phyloP scores from a whole-genome alignment of 2,797 vertebrate genomes.

The Thaleichthys pacificus region DNA sequence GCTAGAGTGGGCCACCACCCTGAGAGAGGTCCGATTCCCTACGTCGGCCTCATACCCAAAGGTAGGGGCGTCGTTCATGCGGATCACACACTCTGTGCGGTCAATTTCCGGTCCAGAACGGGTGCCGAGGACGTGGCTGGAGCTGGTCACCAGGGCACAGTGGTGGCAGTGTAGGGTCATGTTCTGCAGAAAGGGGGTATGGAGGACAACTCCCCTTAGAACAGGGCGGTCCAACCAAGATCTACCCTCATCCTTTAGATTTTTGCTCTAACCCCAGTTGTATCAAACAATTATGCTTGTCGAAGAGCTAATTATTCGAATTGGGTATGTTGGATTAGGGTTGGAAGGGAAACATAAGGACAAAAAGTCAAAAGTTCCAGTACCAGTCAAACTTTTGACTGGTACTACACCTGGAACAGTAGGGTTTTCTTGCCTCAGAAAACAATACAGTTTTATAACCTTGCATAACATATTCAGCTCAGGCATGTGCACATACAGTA shows the following conservation, averaged over 20 bases:
- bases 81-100: conserved; percentile 86
- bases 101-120: conserved; percentile 84
- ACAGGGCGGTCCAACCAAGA: too few species aligned
- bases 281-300: too few species aligned
- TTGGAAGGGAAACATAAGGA: too few species aligned
- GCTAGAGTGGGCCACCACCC: conserved; percentile 95
- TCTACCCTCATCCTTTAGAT: neutral
- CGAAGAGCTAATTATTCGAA: too few species aligned
- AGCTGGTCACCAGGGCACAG: conserved; percentile 92
- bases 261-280: too few species aligned
- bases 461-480: neutral
- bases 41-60: conserved; percentile 82
- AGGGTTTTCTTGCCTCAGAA: neutral
- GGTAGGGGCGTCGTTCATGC: conserved; percentile 96
- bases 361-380: too few species aligned
- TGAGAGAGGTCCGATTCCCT: conserved; percentile 88
- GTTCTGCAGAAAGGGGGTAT: conserved; percentile 68
- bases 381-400: too few species aligned
- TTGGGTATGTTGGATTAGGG: too few species aligned
- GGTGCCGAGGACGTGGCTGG: conserved; percentile 90
- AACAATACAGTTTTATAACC: neutral
- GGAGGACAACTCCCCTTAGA: neutral
- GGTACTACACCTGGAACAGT: too few species aligned
- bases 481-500: neutral
- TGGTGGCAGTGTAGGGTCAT: conserved; percentile 82